Evolutionary conservation across 2,113 vertebrate species (phyloP).

Genomic region (Microtus richardsoni): DNA sequence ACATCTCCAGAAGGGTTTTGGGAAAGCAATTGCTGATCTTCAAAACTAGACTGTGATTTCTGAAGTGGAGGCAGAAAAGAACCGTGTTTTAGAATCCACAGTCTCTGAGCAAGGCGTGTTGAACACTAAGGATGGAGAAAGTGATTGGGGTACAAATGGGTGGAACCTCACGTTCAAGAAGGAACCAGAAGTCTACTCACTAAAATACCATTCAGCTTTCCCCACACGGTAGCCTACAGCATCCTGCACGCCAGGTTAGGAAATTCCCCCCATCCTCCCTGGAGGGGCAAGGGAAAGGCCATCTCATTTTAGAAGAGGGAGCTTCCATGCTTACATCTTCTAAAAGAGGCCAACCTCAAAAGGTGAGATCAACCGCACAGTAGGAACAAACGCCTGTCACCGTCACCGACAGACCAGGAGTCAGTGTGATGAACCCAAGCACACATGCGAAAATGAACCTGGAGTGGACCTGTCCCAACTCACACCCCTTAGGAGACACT

Average conservation of each 20-base stretch:
- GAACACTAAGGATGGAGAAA: neutral
- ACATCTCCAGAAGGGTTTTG: slow-evolving; percentile 46
- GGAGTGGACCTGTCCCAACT: slow-evolving; percentile 36
- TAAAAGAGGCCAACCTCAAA: neutral
- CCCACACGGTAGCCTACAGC: neutral
- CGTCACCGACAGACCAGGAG: neutral
- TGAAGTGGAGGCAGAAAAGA: neutral
- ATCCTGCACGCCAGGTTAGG: neutral
- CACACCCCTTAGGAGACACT: neutral
- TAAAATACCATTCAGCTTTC: neutral
- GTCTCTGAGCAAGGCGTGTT: neutral
- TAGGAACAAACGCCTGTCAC: slow-evolving; percentile 15
- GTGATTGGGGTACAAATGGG: neutral
- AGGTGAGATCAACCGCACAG: neutral
- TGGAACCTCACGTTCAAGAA: neutral
- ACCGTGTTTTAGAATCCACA: neutral
- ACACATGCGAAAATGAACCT: slow-evolving; percentile 57
- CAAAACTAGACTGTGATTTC: slow-evolving; percentile 56
- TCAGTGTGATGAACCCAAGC: neutral
- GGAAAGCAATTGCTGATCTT: slow-evolving; percentile 68
- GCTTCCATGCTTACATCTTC: neutral
- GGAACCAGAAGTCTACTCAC: neutral
- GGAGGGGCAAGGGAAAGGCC: slow-evolving; percentile 67
- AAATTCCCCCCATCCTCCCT: slow-evolving; percentile 41
- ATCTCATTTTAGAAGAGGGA: slow-evolving; percentile 56